Evolutionary conservation across 2,888 invertebrate species (phyloP).

Genomic region (Drosophila niveifrons): DNA sequence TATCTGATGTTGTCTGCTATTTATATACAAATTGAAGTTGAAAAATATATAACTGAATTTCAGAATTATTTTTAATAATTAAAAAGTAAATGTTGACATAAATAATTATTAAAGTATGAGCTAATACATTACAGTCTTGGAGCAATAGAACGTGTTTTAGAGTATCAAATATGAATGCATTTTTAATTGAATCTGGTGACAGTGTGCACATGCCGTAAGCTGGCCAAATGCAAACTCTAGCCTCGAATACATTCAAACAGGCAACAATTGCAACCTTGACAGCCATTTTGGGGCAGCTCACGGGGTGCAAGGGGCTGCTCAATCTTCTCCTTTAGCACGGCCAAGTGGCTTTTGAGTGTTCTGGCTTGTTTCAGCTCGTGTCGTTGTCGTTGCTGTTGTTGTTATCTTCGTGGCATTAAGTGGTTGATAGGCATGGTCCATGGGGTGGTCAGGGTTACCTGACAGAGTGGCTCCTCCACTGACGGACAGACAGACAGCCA

Average conservation of each 20-base stretch:
- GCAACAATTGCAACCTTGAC: slow-evolving; percentile 76
- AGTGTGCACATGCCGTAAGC: slow-evolving; percentile 36
- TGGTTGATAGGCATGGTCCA: slow-evolving; percentile 48
- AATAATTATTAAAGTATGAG: too few relatives aligned
- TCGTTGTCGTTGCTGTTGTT: slow-evolving; percentile 56
- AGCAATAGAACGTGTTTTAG: too few relatives aligned
- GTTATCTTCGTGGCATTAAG: slow-evolving; percentile 47
- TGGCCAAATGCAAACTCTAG: slow-evolving; percentile 31
- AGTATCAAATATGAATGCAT: too few relatives aligned
- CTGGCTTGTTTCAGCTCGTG: slow-evolving; percentile 32
- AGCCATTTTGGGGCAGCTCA: slow-evolving; percentile 49
- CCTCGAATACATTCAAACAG: slow-evolving; percentile 27
- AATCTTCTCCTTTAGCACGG: slow-evolving; percentile 50
- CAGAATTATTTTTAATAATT: too few relatives aligned
- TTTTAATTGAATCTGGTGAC: background rate
- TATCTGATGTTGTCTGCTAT: too few relatives aligned
- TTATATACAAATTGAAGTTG: too few relatives aligned
- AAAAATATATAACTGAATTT: too few relatives aligned
- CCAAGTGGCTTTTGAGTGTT: slow-evolving; percentile 71
- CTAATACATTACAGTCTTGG: too few relatives aligned
- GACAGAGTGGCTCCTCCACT: slow-evolving; percentile 21
- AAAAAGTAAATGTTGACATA: too few relatives aligned
- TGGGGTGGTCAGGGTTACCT: slow-evolving; percentile 26
- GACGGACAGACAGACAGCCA: slow-evolving; percentile 1
- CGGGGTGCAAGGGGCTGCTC: slow-evolving; percentile 9